phyloP scores from a whole-genome alignment of 2,113 vertebrate species.

The Myodes glareolus region DNA sequence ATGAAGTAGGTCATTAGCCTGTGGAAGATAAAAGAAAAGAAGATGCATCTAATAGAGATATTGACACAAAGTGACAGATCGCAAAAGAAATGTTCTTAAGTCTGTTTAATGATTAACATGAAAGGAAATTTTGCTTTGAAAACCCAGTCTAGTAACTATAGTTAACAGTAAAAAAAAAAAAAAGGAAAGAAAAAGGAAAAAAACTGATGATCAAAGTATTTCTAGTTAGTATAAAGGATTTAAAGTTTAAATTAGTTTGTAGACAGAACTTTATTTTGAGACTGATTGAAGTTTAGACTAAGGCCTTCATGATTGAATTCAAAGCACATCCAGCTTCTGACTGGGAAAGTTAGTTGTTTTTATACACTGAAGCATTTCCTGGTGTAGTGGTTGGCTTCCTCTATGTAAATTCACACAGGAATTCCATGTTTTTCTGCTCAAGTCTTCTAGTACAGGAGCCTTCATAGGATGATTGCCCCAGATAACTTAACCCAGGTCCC shows the following conservation, averaged over 20 bases:
- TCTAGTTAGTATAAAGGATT: constrained; percentile 23
- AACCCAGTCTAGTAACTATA: constrained; percentile 46
- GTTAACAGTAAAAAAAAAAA: neutral
- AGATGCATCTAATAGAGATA: constrained; percentile 32
- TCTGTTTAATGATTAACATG: constrained; percentile 62
- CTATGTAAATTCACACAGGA: neutral
- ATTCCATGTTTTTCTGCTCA: neutral
- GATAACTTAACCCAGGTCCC: neutral
- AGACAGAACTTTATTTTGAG: constrained; percentile 54
- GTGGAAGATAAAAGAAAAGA: constrained; percentile 49
- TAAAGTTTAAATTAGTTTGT: constrained; percentile 59
- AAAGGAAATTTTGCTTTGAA: constrained; percentile 67
- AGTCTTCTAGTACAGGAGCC: neutral
- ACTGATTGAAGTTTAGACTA: neutral
- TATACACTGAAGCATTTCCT: neutral
- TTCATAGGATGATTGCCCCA: neutral
- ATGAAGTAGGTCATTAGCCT: constrained; percentile 37
- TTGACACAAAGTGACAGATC: constrained; percentile 63
- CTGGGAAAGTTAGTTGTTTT: neutral
- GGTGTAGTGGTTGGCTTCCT: neutral
- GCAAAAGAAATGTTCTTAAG: neutral
- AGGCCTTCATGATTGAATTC: constrained; percentile 33
- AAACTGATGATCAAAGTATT: constrained; percentile 8
- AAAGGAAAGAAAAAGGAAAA: neutral
- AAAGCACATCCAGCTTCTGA: neutral